Conservation (phyloP, 2,888 invertebrate species). For the Mongoloraphidia duomilia region DNA sequence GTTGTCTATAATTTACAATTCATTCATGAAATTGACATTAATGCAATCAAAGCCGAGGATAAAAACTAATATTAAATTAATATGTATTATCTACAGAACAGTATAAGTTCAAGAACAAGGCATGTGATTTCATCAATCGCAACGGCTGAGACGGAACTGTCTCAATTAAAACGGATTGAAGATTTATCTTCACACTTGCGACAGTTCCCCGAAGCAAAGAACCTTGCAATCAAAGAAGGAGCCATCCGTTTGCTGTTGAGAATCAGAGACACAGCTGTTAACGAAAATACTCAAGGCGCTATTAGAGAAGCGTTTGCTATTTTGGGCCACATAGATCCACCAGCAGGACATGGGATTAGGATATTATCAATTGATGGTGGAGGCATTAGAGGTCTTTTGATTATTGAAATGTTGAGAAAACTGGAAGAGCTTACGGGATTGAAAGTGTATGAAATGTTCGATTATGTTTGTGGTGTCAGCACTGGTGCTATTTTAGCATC, state of each 20-base stretch:
- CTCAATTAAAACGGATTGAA: slow-evolving; percentile 46
- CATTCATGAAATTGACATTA: neutral
- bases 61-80: neutral
- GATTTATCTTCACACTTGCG: slow-evolving; percentile 58
- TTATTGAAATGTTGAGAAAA: slow-evolving; percentile 65
- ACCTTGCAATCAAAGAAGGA: slow-evolving; percentile 59
- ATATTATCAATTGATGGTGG: slow-evolving; percentile 83
- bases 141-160: slow-evolving; percentile 38
- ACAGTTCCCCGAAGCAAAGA: slow-evolving; percentile 57
- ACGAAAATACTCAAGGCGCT: slow-evolving; percentile 26
- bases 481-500: slow-evolving; percentile 71
- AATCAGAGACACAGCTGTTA: slow-evolving; percentile 31
- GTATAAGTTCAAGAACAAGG: slow-evolving; percentile 47
- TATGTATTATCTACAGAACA: slow-evolving; percentile 31
- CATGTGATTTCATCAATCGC: slow-evolving; percentile 49
- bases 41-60: no score
- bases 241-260: slow-evolving; percentile 49
- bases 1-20: no score
- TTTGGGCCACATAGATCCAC: slow-evolving; percentile 54
- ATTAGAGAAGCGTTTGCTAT: slow-evolving; percentile 44
- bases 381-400: slow-evolving; percentile 75
- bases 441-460: slow-evolving; percentile 65
- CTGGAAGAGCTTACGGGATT: slow-evolving; percentile 58
- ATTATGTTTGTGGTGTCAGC: slow-evolving; percentile 73
- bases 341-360: slow-evolving; percentile 57